phyloP scores from a whole-genome alignment of 2,113 vertebrate genomes.

The Emydocephalus ijimae region DNA sequence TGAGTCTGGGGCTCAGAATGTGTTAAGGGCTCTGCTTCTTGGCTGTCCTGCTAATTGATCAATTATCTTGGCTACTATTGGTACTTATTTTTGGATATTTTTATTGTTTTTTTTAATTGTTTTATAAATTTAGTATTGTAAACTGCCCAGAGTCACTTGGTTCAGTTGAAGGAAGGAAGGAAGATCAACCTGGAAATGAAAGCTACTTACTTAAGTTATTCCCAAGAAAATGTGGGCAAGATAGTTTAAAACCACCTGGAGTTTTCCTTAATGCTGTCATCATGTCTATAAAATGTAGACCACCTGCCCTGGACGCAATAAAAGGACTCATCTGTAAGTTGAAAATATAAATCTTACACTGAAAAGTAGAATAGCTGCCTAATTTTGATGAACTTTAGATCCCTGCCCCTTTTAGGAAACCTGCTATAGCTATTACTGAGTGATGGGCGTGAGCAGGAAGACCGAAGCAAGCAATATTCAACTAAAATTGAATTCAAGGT shows the following conservation, averaged over 20 bases:
- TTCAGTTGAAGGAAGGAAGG: background rate
- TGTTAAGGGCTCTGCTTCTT: background rate
- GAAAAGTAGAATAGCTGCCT: background rate
- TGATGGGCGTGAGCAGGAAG: background rate
- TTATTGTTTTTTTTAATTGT: background rate
- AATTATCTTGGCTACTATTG: background rate
- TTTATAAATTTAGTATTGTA: background rate
- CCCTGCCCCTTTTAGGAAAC: background rate
- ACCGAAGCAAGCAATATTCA: background rate
- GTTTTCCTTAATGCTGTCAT: background rate
- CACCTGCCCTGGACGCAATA: background rate
- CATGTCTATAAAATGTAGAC: background rate
- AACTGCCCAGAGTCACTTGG: background rate
- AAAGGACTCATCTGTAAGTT: background rate
- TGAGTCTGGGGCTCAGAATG: background rate
- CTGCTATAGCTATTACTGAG: background rate
- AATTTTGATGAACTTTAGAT: background rate
- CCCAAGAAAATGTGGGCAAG: background rate
- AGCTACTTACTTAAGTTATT: too few species aligned
- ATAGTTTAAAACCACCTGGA: background rate
- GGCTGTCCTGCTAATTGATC: background rate
- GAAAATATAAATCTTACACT: background rate
- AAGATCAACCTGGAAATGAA: background rate
- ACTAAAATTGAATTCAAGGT: background rate
- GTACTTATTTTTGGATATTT: background rate